Conservation (phyloP, 2,113 vertebrate species). For the Plecotus auritus region DNA sequence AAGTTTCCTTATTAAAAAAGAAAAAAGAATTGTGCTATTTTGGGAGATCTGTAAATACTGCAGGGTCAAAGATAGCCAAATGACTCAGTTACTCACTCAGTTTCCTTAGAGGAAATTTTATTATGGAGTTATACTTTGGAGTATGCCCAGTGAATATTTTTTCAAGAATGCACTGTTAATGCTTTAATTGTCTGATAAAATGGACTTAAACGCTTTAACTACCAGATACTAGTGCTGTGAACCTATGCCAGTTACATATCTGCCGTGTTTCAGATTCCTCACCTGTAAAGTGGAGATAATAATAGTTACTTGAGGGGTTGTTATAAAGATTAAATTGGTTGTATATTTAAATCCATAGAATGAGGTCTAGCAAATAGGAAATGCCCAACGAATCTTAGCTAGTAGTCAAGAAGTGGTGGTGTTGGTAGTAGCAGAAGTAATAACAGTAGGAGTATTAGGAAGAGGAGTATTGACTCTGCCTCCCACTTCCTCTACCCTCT, state of each 20-base stretch:
- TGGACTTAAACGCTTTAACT: neutral
- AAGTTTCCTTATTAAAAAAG: neutral
- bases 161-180: neutral
- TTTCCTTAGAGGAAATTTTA: neutral
- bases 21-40: neutral
- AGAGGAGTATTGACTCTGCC: neutral
- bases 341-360: neutral
- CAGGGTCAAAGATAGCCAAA: neutral
- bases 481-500: neutral
- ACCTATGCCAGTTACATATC: neutral
- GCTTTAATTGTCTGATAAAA: neutral
- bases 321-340: neutral
- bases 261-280: neutral
- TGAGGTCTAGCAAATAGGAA: neutral
- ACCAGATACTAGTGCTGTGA: neutral
- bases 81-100: neutral
- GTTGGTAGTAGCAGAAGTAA: neutral
- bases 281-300: neutral
- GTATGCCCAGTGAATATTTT: neutral
- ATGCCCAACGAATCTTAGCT: neutral
- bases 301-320: neutral
- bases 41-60: neutral
- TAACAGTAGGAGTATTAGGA: accelerated
- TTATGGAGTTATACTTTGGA: neutral
- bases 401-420: neutral